Conservation (phyloP, 2,888 invertebrate species). For the Troilus luridus region DNA sequence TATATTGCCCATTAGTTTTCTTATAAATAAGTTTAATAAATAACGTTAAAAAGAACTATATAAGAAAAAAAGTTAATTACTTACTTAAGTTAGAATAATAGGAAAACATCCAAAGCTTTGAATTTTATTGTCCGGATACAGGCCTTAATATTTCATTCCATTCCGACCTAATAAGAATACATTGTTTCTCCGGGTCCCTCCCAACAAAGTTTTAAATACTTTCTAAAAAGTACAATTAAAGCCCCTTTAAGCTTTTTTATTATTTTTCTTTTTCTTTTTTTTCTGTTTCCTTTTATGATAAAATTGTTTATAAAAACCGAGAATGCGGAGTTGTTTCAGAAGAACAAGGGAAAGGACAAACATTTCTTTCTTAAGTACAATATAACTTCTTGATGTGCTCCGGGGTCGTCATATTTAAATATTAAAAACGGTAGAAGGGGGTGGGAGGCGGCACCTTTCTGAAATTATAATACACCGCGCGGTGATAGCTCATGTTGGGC, state of each 20-base stretch:
- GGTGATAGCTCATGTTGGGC: slow-evolving; percentile 54
- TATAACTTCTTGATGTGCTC: slow-evolving; percentile 64
- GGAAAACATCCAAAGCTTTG: not conserved
- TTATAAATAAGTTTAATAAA: too few species aligned
- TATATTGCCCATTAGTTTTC: too few species aligned
- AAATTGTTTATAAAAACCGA: slow-evolving; percentile 24
- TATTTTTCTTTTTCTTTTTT: not conserved
- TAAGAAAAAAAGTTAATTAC: too few species aligned
- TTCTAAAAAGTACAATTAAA: slow-evolving; percentile 46
- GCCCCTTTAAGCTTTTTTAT: slow-evolving; percentile 17
- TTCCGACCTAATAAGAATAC: slow-evolving; percentile 8
- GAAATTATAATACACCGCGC: slow-evolving; percentile 51
- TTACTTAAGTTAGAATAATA: not conserved
- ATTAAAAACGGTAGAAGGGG: slow-evolving; percentile 55
- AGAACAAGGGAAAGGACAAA: slow-evolving; percentile 60
- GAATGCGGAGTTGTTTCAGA: not conserved
- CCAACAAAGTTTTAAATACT: slow-evolving; percentile 43
- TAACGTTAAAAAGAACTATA: too few species aligned
- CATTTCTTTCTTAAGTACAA: slow-evolving; percentile 64
- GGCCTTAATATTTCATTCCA: not conserved
- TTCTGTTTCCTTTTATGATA: slow-evolving; percentile 26
- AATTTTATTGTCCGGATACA: not conserved
- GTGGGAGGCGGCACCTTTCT: not conserved
- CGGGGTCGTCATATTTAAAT: slow-evolving; percentile 62
- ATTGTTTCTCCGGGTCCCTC: not conserved